phyloP scores from a whole-genome alignment of 2,888 invertebrate species.

The Nomada ferruginata region DNA sequence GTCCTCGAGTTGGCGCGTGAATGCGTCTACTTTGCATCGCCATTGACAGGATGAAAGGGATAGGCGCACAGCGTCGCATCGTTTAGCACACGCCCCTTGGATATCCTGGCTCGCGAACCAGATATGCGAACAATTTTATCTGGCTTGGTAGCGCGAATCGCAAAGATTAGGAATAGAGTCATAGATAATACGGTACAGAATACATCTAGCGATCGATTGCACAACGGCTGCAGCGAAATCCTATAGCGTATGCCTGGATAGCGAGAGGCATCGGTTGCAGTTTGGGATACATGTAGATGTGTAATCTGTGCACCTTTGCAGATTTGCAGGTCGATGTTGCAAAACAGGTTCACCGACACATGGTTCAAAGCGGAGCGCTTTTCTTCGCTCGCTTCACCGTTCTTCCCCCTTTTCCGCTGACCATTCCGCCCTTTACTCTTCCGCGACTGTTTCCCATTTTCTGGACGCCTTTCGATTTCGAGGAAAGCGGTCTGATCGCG shows the following conservation, averaged over 20 bases:
- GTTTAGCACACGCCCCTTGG: too few relatives aligned
- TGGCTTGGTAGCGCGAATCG: neutral
- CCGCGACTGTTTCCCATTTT: neutral
- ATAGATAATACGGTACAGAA: too few relatives aligned
- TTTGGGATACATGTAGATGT: conserved; percentile 30
- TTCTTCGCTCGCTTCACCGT: neutral
- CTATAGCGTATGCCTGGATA: conserved; percentile 47
- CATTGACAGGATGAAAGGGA: too few relatives aligned
- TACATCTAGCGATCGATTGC: neutral
- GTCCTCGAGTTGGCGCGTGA: too few relatives aligned
- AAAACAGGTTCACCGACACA: neutral
- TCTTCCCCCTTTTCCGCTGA: too few relatives aligned
- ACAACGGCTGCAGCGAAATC: conserved; percentile 42
- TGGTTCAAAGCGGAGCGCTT: neutral
- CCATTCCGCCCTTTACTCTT: too few relatives aligned
- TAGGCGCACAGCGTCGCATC: too few relatives aligned
- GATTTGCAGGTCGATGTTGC: conserved; percentile 8
- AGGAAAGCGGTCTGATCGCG: too few relatives aligned
- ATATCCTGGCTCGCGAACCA: too few relatives aligned
- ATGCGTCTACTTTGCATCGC: too few relatives aligned
- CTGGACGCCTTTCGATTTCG: neutral
- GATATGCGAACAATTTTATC: too few relatives aligned
- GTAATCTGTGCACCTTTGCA: neutral
- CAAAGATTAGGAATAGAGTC: neutral
- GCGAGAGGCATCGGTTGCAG: conserved; percentile 53